Conservation (phyloP, 2,797 vertebrate species). For the Pithecia hirsuta region DNA sequence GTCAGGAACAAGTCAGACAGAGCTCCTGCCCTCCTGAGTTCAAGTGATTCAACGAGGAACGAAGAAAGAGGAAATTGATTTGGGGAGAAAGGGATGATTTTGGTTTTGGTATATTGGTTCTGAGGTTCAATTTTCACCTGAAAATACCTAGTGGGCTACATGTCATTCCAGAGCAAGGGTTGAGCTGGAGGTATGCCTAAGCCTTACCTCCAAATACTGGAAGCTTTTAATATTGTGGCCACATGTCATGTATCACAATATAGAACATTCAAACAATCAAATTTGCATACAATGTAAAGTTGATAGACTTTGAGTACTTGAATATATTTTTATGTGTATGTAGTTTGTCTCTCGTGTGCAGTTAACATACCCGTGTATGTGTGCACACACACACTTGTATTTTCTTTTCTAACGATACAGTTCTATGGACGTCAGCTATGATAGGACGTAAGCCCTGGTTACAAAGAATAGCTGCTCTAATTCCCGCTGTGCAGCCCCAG, state of each 20-base stretch:
- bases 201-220: neutral
- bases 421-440: neutral
- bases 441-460: neutral
- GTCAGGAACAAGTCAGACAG: neutral
- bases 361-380: neutral
- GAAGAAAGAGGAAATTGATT: neutral
- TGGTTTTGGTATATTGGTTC: neutral
- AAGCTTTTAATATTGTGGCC: neutral
- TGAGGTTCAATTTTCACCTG: constrained; percentile 5
- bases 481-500: neutral
- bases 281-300: neutral
- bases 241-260: neutral
- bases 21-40: neutral
- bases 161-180: neutral
- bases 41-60: neutral
- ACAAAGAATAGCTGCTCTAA: neutral
- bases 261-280: neutral
- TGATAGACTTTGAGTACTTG: neutral
- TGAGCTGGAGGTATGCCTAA: neutral
- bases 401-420: neutral
- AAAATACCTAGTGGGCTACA: neutral
- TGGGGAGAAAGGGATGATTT: neutral
- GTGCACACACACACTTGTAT: neutral
- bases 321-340: neutral
- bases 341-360: neutral